These are phyloP conservation scores for Enteromius unitaeniatus DNA, from an alignment of 2,797 vertebrate genomes.

Conservation along the genomic window DNA sequence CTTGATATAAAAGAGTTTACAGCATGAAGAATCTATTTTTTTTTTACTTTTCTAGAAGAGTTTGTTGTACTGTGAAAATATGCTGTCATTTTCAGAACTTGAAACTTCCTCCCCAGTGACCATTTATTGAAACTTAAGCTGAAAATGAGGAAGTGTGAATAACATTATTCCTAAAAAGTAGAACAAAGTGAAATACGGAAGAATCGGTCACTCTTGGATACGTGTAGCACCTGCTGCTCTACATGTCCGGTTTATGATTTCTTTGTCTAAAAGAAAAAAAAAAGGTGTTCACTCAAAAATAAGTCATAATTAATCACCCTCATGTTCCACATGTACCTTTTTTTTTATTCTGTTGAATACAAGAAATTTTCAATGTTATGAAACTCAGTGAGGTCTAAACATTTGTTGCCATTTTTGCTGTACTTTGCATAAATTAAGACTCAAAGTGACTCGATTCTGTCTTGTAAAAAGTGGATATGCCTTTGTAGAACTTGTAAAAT, in stretches of 20 bases:
- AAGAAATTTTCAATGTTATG: not conserved
- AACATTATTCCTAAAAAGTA: not conserved
- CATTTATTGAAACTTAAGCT: not conserved
- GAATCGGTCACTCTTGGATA: not conserved
- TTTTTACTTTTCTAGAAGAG: not conserved
- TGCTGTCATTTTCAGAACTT: not conserved
- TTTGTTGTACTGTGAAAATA: constrained; percentile 8
- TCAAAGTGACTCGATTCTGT: too few relatives aligned
- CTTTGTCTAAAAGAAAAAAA: not conserved
- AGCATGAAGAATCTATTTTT: not conserved
- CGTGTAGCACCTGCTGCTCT: not conserved
- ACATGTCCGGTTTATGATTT: not conserved
- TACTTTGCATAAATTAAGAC: too few relatives aligned
- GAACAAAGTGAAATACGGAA: not conserved
- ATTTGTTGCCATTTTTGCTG: too few relatives aligned
- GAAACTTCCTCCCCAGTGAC: not conserved
- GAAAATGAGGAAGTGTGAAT: constrained; percentile 1
- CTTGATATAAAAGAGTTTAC: not conserved
- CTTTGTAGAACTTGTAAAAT: too few relatives aligned
- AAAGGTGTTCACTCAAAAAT: not conserved
- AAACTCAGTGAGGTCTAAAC: too few relatives aligned
- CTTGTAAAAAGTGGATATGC: too few relatives aligned
- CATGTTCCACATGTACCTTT: not conserved
- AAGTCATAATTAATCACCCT: not conserved
- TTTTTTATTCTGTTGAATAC: not conserved